These are phyloP conservation scores for Peucedramus taeniatus DNA, from an alignment of 2,113 vertebrate species.

Conservation along the genomic window DNA sequence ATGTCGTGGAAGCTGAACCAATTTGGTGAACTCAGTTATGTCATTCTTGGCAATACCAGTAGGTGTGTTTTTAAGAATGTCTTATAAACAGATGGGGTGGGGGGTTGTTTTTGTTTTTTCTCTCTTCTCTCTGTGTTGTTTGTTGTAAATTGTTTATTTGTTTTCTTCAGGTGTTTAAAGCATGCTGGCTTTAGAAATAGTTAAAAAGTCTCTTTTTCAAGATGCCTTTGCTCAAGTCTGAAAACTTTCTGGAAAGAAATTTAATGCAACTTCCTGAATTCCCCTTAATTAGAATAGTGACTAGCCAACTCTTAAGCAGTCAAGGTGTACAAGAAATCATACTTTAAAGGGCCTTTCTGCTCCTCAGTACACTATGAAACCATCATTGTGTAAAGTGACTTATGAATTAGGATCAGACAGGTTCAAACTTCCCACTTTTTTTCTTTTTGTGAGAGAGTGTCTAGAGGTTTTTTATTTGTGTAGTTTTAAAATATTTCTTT, in stretches of 20 bases:
- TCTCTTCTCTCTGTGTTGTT: too few relatives aligned
- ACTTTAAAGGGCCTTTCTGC: not conserved
- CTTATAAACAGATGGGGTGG: not conserved
- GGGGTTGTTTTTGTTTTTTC: not conserved
- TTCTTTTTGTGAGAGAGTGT: not conserved
- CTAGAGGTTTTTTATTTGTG: not conserved
- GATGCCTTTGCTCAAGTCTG: not conserved
- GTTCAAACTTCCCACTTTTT: not conserved
- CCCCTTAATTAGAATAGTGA: not conserved
- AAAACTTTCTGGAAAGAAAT: not conserved
- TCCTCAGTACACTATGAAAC: not conserved
- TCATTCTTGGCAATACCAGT: not conserved
- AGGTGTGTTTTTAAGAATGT: not conserved
- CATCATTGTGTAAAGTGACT: not conserved
- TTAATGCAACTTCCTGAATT: not conserved
- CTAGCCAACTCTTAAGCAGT: not conserved
- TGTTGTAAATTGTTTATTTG: too few relatives aligned
- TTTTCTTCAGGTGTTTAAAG: not conserved
- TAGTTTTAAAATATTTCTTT: not conserved
- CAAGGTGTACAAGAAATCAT: not conserved
- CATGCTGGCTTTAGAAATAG: not conserved
- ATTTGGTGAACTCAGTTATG: not conserved
- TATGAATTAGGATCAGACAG: not conserved
- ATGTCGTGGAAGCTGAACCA: not conserved
- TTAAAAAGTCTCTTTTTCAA: not conserved